Evolutionary conservation across 2,888 invertebrate species (phyloP).

Genomic region (Busseola fusca): DNA sequence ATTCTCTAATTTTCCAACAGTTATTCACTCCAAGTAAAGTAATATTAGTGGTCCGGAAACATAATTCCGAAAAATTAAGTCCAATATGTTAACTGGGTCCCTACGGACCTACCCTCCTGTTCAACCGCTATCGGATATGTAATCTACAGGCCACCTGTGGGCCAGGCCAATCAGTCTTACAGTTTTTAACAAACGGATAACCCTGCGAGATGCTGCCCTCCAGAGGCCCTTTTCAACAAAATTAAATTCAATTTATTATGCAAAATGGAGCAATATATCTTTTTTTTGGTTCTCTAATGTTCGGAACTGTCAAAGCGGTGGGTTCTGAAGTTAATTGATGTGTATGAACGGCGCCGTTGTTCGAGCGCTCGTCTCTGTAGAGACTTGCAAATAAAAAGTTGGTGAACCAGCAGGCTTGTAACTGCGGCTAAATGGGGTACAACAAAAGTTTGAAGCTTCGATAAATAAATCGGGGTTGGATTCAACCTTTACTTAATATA

Average conservation of each 20-base stretch:
- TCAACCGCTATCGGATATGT: constrained; percentile 61
- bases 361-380: constrained; percentile 3
- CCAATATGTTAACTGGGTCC: constrained; percentile 53
- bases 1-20: not conserved
- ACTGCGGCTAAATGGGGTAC: constrained; percentile 24
- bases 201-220: constrained; percentile 22
- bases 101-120: constrained; percentile 31
- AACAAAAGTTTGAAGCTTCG: constrained; percentile 23
- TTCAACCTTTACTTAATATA: constrained; percentile 17
- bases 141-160: constrained; percentile 58
- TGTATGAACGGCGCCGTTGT: constrained; percentile 31
- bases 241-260: constrained; percentile 62
- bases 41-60: constrained; percentile 31
- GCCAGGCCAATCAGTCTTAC: constrained; percentile 61
- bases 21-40: constrained; percentile 6
- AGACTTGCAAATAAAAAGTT: constrained; percentile 30
- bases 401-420: constrained; percentile 2
- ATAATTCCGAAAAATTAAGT: constrained; percentile 56
- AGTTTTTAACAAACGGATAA: constrained; percentile 53
- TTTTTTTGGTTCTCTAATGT: constrained; percentile 38
- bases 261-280: constrained; percentile 47
- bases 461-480: constrained; percentile 20
- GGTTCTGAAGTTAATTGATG: constrained; percentile 54
- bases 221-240: constrained; percentile 50
- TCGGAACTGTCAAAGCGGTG: constrained; percentile 51